Conservation (phyloP, 2,797 vertebrate genomes). For the Melopsittacus undulatus region DNA sequence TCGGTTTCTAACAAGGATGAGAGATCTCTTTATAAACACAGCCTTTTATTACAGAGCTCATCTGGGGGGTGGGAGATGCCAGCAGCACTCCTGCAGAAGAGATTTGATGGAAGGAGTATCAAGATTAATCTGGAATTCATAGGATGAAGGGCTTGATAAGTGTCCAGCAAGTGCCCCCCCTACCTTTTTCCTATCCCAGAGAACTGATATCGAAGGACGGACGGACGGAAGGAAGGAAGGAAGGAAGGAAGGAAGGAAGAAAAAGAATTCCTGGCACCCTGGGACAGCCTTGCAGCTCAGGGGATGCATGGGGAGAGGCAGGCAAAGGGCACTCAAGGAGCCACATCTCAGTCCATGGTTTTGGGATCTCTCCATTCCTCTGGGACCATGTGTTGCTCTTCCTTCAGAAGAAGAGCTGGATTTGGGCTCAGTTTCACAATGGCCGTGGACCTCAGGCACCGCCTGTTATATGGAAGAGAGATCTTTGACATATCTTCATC, state of each 20-base stretch:
- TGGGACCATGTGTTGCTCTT: neutral
- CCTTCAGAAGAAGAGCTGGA: neutral
- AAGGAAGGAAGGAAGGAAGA: too few relatives aligned
- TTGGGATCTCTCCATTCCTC: neutral
- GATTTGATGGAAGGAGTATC: neutral
- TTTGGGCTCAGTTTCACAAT: neutral
- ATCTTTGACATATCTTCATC: neutral
- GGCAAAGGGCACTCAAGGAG: neutral
- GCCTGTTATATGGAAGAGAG: neutral
- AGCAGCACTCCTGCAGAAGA: neutral
- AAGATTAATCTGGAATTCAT: neutral
- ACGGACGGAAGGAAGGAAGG: too few relatives aligned
- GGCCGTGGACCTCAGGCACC: neutral
- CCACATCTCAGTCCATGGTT: neutral
- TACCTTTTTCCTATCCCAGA: neutral
- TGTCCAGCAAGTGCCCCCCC: neutral
- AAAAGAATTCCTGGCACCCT: neutral
- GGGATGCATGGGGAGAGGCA: neutral
- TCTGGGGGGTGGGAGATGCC: neutral
- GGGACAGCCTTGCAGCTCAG: neutral
- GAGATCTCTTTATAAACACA: neutral
- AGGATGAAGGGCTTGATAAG: neutral
- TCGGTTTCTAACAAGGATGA: neutral
- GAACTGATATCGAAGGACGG: neutral
- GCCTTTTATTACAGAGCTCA: neutral